Conservation (phyloP, 2,888 invertebrate genomes). For the Rosalia funebris region DNA sequence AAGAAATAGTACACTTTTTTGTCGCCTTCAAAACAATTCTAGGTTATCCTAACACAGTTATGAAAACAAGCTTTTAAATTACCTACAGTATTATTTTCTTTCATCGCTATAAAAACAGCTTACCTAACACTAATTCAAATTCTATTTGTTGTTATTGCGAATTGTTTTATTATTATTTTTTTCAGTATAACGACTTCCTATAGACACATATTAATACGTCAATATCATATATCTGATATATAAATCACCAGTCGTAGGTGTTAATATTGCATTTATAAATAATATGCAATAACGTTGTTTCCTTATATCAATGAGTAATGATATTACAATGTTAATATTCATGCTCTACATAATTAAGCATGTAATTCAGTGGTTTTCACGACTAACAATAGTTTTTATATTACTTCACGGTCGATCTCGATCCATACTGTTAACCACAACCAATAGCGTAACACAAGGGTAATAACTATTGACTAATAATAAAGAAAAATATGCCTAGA, state of each 20-base stretch:
- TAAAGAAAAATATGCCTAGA: too few species aligned
- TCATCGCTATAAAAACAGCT: not conserved
- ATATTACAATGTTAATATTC: slow-evolving; percentile 42
- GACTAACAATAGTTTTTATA: slow-evolving; percentile 48
- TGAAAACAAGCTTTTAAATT: not conserved
- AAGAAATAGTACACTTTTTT: not conserved
- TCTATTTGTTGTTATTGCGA: slow-evolving; percentile 18
- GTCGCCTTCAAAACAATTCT: not conserved
- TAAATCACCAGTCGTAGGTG: slow-evolving; percentile 20
- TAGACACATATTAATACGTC: slow-evolving; percentile 3
- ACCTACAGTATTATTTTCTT: not conserved
- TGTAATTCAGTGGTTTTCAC: slow-evolving; percentile 51
- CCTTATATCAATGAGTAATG: slow-evolving; percentile 35
- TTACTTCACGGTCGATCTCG: slow-evolving; percentile 52
- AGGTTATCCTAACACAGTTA: not conserved
- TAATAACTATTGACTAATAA: too few species aligned
- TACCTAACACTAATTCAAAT: slow-evolving; percentile 3
- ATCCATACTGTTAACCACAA: slow-evolving; percentile 46
- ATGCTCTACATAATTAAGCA: slow-evolving; percentile 54
- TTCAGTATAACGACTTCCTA: slow-evolving; percentile 1
- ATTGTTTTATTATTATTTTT: slow-evolving; percentile 6
- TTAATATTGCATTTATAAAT: slow-evolving; percentile 15
- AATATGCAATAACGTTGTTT: slow-evolving; percentile 14
- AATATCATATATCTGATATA: slow-evolving; percentile 7
- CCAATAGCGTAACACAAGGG: slow-evolving; percentile 10